Percentiles rank a stretch among this genome's conserved stretches.
Evolutionary conservation across 2,888 invertebrate genomes (phyloP).

Genomic region (Ariolimax columbianus): DNA sequence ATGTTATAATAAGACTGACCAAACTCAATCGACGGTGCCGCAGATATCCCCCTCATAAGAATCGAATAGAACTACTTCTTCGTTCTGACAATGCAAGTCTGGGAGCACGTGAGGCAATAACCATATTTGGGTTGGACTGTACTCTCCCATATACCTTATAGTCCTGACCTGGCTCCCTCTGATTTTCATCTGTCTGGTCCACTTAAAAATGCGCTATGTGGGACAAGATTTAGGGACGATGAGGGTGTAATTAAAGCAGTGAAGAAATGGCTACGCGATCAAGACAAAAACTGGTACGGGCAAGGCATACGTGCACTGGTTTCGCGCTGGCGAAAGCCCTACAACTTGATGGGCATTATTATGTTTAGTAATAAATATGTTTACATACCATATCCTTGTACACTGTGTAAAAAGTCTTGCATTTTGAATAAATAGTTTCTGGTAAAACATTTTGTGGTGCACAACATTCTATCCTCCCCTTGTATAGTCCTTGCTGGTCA

Average conservation of each 20-base stretch:
- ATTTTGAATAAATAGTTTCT: background rate
- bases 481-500: no score
- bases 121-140: no score
- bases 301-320: background rate
- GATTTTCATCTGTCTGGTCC: background rate
- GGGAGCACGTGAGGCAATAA: background rate
- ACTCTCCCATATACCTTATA: background rate
- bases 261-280: background rate
- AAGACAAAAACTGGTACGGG: background rate
- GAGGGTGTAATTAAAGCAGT: background rate
- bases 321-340: background rate
- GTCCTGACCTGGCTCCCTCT: background rate
- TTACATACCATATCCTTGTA: background rate
- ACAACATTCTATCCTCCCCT: background rate
- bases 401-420: no score
- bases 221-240: background rate
- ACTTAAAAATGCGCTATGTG: background rate
- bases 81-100: background rate
- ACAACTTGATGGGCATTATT: background rate
- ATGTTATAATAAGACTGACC: background rate
- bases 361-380: background rate
- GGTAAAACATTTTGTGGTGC: background rate
- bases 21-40: no score
- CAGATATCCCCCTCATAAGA: background rate
- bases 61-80: background rate